These are phyloP conservation scores for Lordiphosa stackelbergi DNA, from an alignment of 1,140 invertebrate genomes.

Conservation along the genomic window DNA sequence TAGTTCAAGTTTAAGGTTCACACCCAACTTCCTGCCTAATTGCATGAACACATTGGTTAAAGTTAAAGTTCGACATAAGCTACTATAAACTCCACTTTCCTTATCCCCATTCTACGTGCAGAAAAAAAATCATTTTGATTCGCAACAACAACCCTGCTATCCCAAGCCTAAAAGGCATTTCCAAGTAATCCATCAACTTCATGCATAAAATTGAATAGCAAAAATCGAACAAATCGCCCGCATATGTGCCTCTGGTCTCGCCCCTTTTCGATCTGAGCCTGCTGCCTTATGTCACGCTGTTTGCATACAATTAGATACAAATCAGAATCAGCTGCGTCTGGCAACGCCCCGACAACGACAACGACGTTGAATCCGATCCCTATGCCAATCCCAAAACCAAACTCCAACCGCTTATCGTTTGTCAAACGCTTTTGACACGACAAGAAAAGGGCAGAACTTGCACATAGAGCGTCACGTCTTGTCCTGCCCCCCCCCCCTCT, in stretches of 20 bases:
- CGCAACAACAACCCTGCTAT: too few relatives aligned
- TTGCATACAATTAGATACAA: constrained; percentile 75
- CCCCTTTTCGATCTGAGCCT: constrained; percentile 3
- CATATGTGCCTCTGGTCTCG: constrained; percentile 26
- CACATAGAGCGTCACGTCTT: constrained; percentile 35
- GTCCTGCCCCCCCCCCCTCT: constrained; percentile 14
- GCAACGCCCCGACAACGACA: constrained; percentile 28
- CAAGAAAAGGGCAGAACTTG: constrained; percentile 63
- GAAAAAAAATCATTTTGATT: too few relatives aligned
- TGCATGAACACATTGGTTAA: too few relatives aligned
- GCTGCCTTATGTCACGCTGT: constrained; percentile 38
- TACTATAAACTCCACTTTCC: too few relatives aligned
- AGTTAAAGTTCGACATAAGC: too few relatives aligned
- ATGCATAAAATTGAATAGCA: constrained; percentile 62
- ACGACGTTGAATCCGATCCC: constrained; percentile 2
- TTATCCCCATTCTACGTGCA: too few relatives aligned
- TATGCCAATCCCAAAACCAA: constrained; percentile 1
- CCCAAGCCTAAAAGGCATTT: constrained; percentile 30
- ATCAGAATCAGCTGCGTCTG: constrained; percentile 64
- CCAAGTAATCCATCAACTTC: constrained; percentile 70
- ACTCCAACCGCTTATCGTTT: constrained; percentile 47
- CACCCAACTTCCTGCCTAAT: too few relatives aligned
- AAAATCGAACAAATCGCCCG: constrained; percentile 67
- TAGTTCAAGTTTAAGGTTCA: too few relatives aligned
- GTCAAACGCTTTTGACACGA: constrained; percentile 65